Percentiles rank a stretch among this genome's conserved stretches.
Evolutionary conservation across 2,888 invertebrate species (phyloP).

Genomic region (Thalpophila matura): DNA sequence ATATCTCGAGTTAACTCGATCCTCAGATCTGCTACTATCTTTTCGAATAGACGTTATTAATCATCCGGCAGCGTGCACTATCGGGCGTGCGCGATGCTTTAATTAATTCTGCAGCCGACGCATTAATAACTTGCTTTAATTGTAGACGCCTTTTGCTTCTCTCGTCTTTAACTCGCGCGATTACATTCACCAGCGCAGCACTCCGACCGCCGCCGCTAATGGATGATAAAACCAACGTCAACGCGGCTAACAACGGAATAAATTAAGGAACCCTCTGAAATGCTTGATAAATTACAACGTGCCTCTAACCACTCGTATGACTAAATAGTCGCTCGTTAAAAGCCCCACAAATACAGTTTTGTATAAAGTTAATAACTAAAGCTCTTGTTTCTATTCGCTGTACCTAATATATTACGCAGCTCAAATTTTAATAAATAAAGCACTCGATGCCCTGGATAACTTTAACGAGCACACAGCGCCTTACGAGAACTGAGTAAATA

Average conservation of each 20-base stretch:
- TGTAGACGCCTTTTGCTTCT: conserved; percentile 71
- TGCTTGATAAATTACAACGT: conserved; percentile 77
- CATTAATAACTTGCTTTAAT: conserved; percentile 77
- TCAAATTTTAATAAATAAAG: conserved; percentile 42
- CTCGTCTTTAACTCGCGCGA: conserved; percentile 72
- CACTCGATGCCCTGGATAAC: conserved; percentile 14
- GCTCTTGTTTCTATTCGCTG: conserved; percentile 40
- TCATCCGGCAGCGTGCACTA: conserved; percentile 71
- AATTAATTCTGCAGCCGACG: conserved; percentile 77
- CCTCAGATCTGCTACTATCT: conserved; percentile 64
- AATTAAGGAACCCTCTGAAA: conserved; percentile 78
- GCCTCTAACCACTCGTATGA: conserved; percentile 71
- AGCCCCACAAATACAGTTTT: conserved; percentile 55
- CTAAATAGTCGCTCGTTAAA: conserved; percentile 68
- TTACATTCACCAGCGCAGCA: conserved; percentile 62
- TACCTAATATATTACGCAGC: conserved; percentile 26
- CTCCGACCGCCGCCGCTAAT: conserved; percentile 72
- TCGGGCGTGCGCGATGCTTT: conserved; percentile 67
- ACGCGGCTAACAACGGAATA: conserved; percentile 77
- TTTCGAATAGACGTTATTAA: conserved; percentile 70
- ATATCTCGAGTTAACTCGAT: conserved; percentile 60
- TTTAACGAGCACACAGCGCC: conserved; percentile 21
- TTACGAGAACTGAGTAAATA: conserved; percentile 37
- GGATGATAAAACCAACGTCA: conserved; percentile 81
- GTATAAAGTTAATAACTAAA: conserved; percentile 49